These are phyloP conservation scores for Cacoxenus indagator DNA, from an alignment of 2,888 invertebrate genomes.

Conservation along the genomic window DNA sequence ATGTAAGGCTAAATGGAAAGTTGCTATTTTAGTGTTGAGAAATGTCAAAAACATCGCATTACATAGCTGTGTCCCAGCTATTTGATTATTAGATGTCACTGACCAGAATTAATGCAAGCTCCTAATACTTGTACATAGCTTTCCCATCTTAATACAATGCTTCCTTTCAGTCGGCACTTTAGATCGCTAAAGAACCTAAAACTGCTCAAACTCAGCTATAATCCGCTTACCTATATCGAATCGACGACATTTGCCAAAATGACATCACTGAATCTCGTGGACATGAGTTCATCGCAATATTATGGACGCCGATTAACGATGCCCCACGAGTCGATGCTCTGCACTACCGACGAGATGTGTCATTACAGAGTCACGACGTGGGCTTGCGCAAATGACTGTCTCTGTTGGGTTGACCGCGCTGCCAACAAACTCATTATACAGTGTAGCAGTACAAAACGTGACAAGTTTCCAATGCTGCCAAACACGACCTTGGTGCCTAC, in stretches of 20 bases:
- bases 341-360: slow-evolving; percentile 68
- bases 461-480: slow-evolving; percentile 67
- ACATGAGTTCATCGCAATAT: slow-evolving; percentile 73
- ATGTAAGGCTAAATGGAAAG: no score
- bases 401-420: slow-evolving; percentile 71
- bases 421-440: slow-evolving; percentile 69
- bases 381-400: slow-evolving; percentile 72
- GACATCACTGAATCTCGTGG: slow-evolving; percentile 72
- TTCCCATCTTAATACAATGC: no score
- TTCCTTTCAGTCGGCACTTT: slow-evolving; percentile 68
- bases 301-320: slow-evolving; percentile 51
- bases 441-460: slow-evolving; percentile 71
- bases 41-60: no score
- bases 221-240: slow-evolving; percentile 69
- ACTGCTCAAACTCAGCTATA: slow-evolving; percentile 72
- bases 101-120: no score
- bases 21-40: no score
- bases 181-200: slow-evolving; percentile 67
- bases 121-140: no score
- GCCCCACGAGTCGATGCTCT: slow-evolving; percentile 42
- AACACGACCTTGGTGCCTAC: slow-evolving; percentile 47
- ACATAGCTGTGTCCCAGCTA: no score
- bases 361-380: slow-evolving; percentile 70
- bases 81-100: no score
- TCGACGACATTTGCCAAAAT: slow-evolving; percentile 72